These are phyloP conservation scores for Cheumatopsyche charites DNA, from an alignment of 1,140 invertebrate species.

Conservation along the genomic window DNA sequence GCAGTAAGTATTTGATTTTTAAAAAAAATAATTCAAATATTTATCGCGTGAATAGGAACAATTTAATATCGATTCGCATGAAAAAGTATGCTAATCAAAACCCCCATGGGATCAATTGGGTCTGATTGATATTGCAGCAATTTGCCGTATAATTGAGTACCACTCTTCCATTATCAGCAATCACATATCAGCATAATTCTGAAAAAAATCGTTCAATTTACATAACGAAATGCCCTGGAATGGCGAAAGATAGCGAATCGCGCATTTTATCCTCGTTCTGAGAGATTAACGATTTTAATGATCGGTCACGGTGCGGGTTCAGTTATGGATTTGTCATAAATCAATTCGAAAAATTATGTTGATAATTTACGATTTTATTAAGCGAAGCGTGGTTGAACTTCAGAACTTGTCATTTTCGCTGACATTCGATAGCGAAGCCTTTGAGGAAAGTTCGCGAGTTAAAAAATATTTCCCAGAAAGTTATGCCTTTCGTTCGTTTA, in stretches of 20 bases:
- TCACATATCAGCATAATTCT: conserved; percentile 9
- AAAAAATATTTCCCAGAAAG: background rate
- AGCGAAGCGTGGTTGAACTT: no score
- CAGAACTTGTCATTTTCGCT: no score
- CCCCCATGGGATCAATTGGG: conserved; percentile 1
- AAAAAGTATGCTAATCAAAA: background rate
- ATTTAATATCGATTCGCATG: conserved; percentile 6
- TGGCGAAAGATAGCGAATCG: background rate
- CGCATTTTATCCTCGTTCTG: background rate
- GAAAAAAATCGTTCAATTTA: background rate
- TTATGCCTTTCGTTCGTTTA: background rate
- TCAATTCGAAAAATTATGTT: background rate
- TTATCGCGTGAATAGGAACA: background rate
- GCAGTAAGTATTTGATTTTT: conserved; percentile 33
- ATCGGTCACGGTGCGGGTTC: background rate
- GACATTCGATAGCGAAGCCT: background rate
- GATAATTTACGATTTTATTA: no score
- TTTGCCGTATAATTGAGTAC: background rate
- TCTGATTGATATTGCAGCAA: conserved; percentile 1
- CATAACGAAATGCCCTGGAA: background rate
- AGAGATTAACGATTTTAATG: background rate
- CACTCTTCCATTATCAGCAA: background rate
- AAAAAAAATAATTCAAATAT: background rate
- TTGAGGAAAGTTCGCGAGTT: background rate
- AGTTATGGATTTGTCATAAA: background rate